phyloP scores from a whole-genome alignment of 2,113 vertebrate species.

The Motacilla tschutschensis region DNA sequence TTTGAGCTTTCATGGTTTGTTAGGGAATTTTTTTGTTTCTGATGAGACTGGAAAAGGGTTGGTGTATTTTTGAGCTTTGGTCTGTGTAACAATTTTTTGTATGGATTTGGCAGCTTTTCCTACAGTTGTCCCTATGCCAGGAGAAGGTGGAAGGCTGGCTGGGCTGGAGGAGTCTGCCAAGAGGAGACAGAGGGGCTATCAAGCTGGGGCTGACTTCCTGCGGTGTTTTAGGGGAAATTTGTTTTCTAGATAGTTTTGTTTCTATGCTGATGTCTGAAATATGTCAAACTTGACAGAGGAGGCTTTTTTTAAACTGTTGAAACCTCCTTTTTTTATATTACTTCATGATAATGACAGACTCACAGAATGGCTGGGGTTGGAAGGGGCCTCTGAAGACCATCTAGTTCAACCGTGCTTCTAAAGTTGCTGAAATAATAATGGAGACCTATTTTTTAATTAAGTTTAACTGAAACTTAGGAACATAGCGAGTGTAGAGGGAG shows the following conservation, averaged over 20 bases:
- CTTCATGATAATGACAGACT: background rate
- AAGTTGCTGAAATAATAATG: background rate
- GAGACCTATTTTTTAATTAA: background rate
- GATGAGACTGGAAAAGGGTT: rapidly evolving
- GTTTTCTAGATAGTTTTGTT: background rate
- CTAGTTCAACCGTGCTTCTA: background rate
- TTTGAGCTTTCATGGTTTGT: background rate
- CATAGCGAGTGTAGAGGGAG: background rate
- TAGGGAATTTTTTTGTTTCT: background rate
- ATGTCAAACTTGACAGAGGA: background rate
- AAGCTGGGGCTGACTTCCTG: background rate
- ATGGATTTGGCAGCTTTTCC: background rate
- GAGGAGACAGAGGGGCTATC: background rate
- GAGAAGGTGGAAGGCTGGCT: background rate
- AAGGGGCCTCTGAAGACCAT: background rate
- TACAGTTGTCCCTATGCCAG: rapidly evolving
- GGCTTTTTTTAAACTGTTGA: background rate
- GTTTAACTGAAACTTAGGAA: background rate
- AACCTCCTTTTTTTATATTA: background rate
- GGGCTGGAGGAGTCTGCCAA: background rate
- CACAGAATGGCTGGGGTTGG: background rate
- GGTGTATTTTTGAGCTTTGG: background rate
- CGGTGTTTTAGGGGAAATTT: background rate
- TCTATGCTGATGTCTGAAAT: background rate
- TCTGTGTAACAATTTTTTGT: background rate